A percentile compares a stretch with the other conserved stretches of the same genome.
Conservation (phyloP, 2,113 vertebrate genomes). For the Bombycilla garrulus region DNA sequence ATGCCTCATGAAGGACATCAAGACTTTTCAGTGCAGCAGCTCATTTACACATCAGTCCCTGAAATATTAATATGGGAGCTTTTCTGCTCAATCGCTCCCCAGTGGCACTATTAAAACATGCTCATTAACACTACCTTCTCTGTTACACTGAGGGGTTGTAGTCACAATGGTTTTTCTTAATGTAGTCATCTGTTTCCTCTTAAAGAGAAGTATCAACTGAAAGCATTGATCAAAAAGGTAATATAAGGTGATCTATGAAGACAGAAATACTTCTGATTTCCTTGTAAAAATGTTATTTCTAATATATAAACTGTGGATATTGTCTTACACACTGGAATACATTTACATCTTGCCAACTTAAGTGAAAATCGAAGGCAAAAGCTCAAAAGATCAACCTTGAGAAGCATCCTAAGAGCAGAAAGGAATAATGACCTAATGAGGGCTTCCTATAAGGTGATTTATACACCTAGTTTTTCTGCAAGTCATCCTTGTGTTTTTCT, state of each 20-base stretch:
- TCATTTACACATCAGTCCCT: neutral
- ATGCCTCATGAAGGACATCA: neutral
- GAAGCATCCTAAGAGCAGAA: neutral
- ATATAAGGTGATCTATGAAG: neutral
- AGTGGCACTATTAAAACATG: neutral
- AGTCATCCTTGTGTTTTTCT: neutral
- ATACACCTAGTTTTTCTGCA: neutral
- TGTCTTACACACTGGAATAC: neutral
- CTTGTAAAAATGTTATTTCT: neutral
- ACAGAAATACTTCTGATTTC: neutral
- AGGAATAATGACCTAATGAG: neutral
- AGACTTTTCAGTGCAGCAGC: neutral
- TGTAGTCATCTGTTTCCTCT: neutral
- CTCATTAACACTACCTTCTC: neutral
- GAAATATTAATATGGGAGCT: neutral
- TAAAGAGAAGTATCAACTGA: neutral
- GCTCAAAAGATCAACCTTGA: neutral
- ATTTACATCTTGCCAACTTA: neutral
- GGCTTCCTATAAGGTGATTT: neutral
- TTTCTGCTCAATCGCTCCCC: neutral
- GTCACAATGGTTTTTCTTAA: neutral
- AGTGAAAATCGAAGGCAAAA: neutral
- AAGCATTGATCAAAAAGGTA: neutral
- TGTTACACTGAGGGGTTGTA: neutral
- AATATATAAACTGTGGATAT: neutral